phyloP scores from a whole-genome alignment of 2,797 vertebrate species.

The Phataginus tetradactyla region DNA sequence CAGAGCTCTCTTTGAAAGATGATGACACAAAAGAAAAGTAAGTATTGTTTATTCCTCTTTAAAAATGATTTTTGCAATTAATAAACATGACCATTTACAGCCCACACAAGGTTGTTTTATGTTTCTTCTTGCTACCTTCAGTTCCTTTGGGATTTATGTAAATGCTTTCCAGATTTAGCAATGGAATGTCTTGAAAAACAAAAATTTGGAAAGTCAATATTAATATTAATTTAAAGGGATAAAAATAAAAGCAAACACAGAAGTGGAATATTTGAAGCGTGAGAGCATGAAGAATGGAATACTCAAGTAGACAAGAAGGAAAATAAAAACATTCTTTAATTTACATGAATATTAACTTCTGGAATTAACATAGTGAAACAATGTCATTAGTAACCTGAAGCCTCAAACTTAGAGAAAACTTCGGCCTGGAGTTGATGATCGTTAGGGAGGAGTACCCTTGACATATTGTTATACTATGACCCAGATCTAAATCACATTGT shows the following conservation, averaged over 20 bases:
- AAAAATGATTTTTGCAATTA: constrained; percentile 1
- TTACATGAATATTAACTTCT: neutral
- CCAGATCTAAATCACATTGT: neutral
- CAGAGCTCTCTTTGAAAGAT: neutral
- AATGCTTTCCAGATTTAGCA: constrained; percentile 34
- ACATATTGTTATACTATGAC: neutral
- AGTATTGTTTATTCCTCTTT: neutral
- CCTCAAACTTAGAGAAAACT: neutral
- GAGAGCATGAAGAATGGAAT: neutral
- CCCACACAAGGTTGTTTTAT: neutral
- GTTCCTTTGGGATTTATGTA: neutral
- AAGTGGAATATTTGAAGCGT: neutral
- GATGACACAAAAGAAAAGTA: neutral
- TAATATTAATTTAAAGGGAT: neutral
- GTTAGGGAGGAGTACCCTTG: neutral
- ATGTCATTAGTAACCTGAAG: neutral
- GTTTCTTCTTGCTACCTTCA: neutral
- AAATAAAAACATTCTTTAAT: neutral
- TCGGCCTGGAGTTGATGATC: neutral
- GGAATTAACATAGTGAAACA: constrained; percentile 6
- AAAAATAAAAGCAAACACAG: neutral
- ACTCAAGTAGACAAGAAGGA: neutral
- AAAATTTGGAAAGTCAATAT: neutral
- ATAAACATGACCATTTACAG: neutral
- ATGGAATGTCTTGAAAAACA: neutral